Evolutionary conservation across 2,113 vertebrate species (phyloP), one percentile per base, ranked within the genome.

Genomic region (Odobenus rosmarus): DNA sequence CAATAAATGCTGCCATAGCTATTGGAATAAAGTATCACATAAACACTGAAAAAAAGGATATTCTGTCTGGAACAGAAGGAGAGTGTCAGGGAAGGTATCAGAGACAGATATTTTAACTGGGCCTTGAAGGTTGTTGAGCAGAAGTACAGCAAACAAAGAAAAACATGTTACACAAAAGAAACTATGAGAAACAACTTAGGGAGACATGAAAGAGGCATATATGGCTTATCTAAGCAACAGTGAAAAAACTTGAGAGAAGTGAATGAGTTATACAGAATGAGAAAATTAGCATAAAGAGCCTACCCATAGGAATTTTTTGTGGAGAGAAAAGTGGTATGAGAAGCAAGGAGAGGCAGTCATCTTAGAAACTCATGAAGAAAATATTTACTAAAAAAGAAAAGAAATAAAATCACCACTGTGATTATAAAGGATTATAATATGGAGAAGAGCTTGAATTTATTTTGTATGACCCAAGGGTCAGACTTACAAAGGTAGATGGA

Each of bases 131-230:
- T 10, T 92, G 61, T n/a, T 94, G 55, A 88, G 39, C 6, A 77
- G 23, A 93, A 94, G 46, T n/a, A 92, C 3, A 94, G 61, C 42
- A 88, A 91, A 26, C 53, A 89, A 92, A 89, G 42, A 39, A 74
- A 57, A 96, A 89, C 79, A 85, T 51, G 55, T 72, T 67, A 46
- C 86, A 90, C 36, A 85, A 72, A 93, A 76, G 1, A 83, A 93
- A 83, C 67, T 87, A 91, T 31, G 31, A 93, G 51, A 84, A 88
- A 62, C n/a, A 88, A 84, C 36, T 21, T 79, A 82, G 42, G 42
- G 74, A 82, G 39, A 79, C 24, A 84, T 42, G 39, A 92, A 76
- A 97, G 42, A 72, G 69, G 67, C 49, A 28, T 36, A 49, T 13
- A 42, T 61, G 76, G 51, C 83, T 94, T 92, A 79, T n/a, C 77